Base-by-base conservation (phyloP, 2,797 vertebrate species). In the Acrossocheilus wenchowensis region DNA sequence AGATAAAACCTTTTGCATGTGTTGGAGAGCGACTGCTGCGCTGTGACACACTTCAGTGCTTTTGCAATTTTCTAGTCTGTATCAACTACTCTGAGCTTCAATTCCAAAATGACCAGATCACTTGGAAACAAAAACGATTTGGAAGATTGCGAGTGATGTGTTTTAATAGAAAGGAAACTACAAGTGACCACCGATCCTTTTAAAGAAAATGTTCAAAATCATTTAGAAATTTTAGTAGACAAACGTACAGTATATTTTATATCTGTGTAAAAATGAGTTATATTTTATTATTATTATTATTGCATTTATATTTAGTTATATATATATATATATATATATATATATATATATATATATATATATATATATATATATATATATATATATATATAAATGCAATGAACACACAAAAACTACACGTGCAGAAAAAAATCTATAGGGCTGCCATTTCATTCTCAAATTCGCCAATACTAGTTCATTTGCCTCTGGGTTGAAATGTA, bases 91-190 rank as follows among this genome's bases (percentile, higher is more conserved):
- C 21, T 69, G 57, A 26, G 14, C 15, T 57, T 78, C 39, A 66
- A 21, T n/a, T 90, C 90, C 88, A 87, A 91, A 92, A 93, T 89
- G 92, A 92, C 88, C 75, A 73, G 19, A 80, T 43, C 34, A 26
- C 23, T 71, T 60, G 19, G 48, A 21, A n/a, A 62, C 2, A 30
- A 15, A n/a, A n/a, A 50, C 68, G 54, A 84, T 89, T 92, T 91
- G 89, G 90, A 92, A 87, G 89, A 88, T 92, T 93, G 93, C 88
- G 92, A 94, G n/a, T 17, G 87, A 86, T 87, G 90, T 69, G 86
- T 50, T 62, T 57, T 8, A 21, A 45, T n/a, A 8, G 41, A 43
- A 34, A 14, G n/a, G 17, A 57, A 34, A 43, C 48, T 30, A 3
- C 23, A 68, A 81, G 19, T 68, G 26, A 66, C 26, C 45, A 48